A percentile compares a stretch with the other conserved stretches of the same genome.
These are phyloP conservation scores for Therioaphis trifolii DNA, from an alignment of 2,888 invertebrate species.

Conservation along the genomic window DNA sequence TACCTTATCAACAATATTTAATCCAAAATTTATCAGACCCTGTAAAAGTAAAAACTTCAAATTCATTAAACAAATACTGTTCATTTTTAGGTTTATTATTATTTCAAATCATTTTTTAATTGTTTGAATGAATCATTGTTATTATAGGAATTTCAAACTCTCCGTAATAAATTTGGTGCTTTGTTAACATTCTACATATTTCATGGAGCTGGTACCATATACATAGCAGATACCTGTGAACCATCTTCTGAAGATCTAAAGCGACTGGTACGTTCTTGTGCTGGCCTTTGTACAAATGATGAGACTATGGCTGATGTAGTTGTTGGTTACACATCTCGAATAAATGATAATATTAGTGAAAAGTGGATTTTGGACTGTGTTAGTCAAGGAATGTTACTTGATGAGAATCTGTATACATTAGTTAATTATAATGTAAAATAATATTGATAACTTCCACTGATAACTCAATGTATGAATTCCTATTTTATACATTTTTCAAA, in stretches of 20 bases:
- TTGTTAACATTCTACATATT: conserved; percentile 75
- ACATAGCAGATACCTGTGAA: conserved; percentile 71
- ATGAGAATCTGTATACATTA: conserved; percentile 23
- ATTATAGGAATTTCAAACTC: conserved; percentile 73
- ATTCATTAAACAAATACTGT: not conserved
- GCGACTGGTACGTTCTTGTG: conserved; percentile 73
- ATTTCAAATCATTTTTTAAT: not conserved
- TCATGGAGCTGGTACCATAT: conserved; percentile 72
- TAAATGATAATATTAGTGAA: conserved; percentile 67
- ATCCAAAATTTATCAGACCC: conserved; percentile 37
- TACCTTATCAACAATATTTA: conserved; percentile 38
- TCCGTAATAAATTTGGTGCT: conserved; percentile 75
- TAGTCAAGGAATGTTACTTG: conserved; percentile 40
- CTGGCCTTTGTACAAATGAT: conserved; percentile 72
- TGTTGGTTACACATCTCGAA: conserved; percentile 69
- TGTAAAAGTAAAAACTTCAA: conserved; percentile 31
- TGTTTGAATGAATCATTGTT: conserved; percentile 36
- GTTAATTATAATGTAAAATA: not conserved
- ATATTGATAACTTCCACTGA: too few relatives aligned
- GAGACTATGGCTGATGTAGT: conserved; percentile 71
- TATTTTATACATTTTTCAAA: too few relatives aligned
- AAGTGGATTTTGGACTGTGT: conserved; percentile 77
- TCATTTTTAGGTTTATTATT: not conserved
- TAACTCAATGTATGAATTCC: too few relatives aligned
- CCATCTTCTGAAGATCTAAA: conserved; percentile 72